Percentiles rank a stretch among this genome's conserved stretches.
Conservation (phyloP, 1,140 invertebrate genomes). For the Drosophila oshimai region DNA sequence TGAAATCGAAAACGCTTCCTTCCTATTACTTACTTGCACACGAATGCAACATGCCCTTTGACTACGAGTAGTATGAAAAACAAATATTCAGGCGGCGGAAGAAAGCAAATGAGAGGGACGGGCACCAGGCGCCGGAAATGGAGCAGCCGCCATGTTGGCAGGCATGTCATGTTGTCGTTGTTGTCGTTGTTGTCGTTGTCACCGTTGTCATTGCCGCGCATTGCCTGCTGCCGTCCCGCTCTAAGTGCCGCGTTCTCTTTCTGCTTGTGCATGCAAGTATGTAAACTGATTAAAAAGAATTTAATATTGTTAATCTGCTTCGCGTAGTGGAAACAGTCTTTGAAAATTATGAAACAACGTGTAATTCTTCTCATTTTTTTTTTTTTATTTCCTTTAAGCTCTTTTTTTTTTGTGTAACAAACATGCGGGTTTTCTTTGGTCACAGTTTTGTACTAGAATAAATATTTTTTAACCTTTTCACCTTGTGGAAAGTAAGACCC, state of each 20-base stretch:
- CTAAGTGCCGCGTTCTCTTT: constrained; percentile 45
- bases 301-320: constrained; percentile 80
- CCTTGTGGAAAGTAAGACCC: no score
- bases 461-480: no score
- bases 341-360: constrained; percentile 23
- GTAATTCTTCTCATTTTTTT: background rate
- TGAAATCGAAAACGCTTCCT: no score
- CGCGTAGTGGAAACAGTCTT: constrained; percentile 63
- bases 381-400: background rate
- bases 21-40: no score
- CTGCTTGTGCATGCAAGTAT: constrained; percentile 71
- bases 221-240: constrained; percentile 1
- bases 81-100: background rate
- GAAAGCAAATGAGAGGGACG: constrained; percentile 17
- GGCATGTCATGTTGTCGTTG: constrained; percentile 47
- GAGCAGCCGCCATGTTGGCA: constrained; percentile 71
- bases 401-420: background rate
- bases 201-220: background rate
- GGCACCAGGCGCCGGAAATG: constrained; percentile 57
- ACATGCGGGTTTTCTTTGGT: background rate
- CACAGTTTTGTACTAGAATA: no score
- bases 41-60: no score
- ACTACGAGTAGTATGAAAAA: no score
- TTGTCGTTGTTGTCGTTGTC: constrained; percentile 27
- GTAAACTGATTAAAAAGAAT: constrained; percentile 79